phyloP scores from a whole-genome alignment of 2,797 vertebrate genomes.

The Squalus acanthias region DNA sequence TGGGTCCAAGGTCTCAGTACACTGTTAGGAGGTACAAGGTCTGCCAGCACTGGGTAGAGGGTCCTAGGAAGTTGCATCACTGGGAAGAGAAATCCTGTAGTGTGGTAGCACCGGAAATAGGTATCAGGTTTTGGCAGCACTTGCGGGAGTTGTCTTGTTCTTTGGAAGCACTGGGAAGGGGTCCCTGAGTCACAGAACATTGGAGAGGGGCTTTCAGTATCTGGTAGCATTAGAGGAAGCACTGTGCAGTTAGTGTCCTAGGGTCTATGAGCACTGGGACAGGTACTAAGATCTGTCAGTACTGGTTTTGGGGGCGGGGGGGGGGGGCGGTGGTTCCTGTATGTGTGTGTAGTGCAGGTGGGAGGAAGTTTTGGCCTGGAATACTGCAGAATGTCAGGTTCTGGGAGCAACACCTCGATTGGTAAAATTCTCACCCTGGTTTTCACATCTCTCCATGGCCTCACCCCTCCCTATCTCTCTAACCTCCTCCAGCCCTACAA shows the following conservation, averaged over 20 bases:
- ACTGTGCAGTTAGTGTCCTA: background rate
- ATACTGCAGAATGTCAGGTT: background rate
- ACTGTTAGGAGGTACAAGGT: no score
- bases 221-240: background rate
- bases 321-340: background rate
- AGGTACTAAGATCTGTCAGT: background rate
- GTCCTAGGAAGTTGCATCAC: no score
- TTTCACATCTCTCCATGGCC: background rate
- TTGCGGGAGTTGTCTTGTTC: no score
- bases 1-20: no score
- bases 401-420: no score
- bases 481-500: background rate
- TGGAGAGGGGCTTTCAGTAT: background rate
- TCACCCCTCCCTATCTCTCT: background rate
- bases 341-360: background rate
- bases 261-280: no score
- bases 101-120: no score
- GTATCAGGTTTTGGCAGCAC: no score
- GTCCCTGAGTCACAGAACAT: no score
- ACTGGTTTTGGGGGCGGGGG: background rate
- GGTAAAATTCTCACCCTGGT: background rate
- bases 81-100: no score
- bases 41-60: no score
- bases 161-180: no score
- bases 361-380: background rate